Evolutionary conservation across 2,888 invertebrate species (phyloP), one percentile per base, ranked within the genome.

Genomic region (Idaea straminata): DNA sequence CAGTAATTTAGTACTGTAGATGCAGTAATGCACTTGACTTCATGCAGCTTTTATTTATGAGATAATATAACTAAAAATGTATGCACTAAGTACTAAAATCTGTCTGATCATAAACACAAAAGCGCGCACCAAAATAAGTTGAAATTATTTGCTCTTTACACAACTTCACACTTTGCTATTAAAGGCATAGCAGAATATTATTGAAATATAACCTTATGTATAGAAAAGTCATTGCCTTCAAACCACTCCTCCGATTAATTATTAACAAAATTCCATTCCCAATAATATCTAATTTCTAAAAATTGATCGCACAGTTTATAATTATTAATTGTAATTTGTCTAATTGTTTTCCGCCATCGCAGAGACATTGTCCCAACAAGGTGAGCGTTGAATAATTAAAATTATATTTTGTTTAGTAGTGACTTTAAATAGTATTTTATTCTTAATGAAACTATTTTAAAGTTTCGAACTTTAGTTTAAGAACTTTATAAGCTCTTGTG

Each of bases 261-360:
- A 83, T 86, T 86, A 67, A 70, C 59, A 74, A 72, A 72, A 74
- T 77, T 78, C 10, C 15, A 15, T 3, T 15, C 16, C 79, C 78
- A 75, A 83, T 83, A 82, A 83, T 82, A 63, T 72, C 74, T 25
- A 61, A 59, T 61, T 65, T 58, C 72, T 69, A 77, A 72, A 80
- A 76, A 84, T 89, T 89, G 87, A 89, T 84, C 68, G 90, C 89
- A 90, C 88, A 89, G 80, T 76, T 65, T 71, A 68, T 70, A 62
- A 70, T 66, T 72, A 64, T 75, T 80, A 84, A 79, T 85, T 84
- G 47, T 47, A 10, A 47, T 47, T 47, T 86, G 82, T 85, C 83
- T 77, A 67, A 79, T 77, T 87, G 77, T 87, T 87, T 85, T 84
- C 83, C 78, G 90, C 89, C 76, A 74, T 73, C 80, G 81, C 81